Percentiles rank a stretch among this genome's conserved stretches.
These are phyloP conservation scores for Poeciliopsis paucimaculata DNA, from an alignment of 2,797 vertebrate species.

Conservation along the genomic window DNA sequence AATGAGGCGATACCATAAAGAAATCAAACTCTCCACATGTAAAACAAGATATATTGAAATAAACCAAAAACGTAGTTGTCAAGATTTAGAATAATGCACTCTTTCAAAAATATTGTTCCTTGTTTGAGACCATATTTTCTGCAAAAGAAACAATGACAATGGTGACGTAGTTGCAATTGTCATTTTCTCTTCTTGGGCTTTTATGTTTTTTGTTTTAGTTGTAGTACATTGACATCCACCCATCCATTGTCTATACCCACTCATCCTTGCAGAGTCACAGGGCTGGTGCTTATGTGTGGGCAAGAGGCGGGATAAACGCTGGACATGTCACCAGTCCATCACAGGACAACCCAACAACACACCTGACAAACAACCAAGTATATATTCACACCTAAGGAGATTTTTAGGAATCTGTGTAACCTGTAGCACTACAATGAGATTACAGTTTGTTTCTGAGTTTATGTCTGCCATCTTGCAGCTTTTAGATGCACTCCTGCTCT, in stretches of 20 bases:
- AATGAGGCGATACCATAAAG: constrained; percentile 8
- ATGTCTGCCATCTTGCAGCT: too few species aligned
- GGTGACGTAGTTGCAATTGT: background rate
- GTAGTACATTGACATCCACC: background rate
- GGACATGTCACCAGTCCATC: background rate
- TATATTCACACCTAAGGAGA: background rate
- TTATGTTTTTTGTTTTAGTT: background rate
- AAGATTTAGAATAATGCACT: background rate
- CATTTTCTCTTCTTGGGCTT: background rate
- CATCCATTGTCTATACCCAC: background rate
- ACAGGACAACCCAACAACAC: background rate
- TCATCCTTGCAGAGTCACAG: background rate
- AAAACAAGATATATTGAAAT: background rate
- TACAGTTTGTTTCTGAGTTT: background rate
- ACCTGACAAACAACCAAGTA: background rate
- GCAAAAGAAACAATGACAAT: background rate
- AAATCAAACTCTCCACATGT: background rate
- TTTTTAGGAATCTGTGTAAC: background rate
- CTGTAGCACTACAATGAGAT: background rate
- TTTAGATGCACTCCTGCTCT: too few species aligned
- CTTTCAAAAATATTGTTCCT: background rate
- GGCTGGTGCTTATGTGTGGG: background rate
- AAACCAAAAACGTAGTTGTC: background rate
- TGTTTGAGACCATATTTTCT: background rate
- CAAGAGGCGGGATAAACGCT: background rate